Base-by-base conservation (phyloP, 2,797 vertebrate genomes). In the Pogoniulus pusillus region DNA sequence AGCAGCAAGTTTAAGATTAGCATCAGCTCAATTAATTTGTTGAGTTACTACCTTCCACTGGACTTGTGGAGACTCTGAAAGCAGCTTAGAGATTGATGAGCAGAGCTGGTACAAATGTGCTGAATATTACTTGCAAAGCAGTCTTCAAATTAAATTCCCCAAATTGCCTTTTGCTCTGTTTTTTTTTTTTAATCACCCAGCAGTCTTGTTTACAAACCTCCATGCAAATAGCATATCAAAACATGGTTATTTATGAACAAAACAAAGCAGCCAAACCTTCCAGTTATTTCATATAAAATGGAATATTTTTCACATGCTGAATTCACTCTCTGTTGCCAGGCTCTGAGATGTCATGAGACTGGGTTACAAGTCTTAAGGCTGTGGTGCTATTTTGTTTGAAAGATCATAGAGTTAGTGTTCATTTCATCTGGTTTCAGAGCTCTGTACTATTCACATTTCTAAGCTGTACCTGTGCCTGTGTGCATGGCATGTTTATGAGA, bases 121-220 rank as follows among this genome's bases (percentile, higher is more conserved):
- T 57, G 58, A 95, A 89, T 94, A 90, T 88, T 86, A 77, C 68
- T 89, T 84, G 85, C 80, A 93, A 95, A 92, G 64, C 41, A 93
- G 74, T 54, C 32, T 90, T 76, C 64, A 86, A 88, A 92, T 79
- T 92, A 68, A 94, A 95, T 93, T 89, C 68, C 39, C 27, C 54
- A 79, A 86, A 70, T 71, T 94, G 66, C 68, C 37, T 87, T 81
- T 94, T 89, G 49, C 35, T 80, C 51, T 78, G 58, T 11, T 58
- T 80, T 90, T n/a, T n/a, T n/a, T 92, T 93, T 92, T 93, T 90
- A 94, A 94, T 94, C 76, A 93, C 49, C 57, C 91, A 47, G 70
- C 1, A 1, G 45, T 87, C 83, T 93, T 93, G 82, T 95, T 93
- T 93, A 93, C 6, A 15, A 95, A 84, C 27, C 34, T 91, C 63